phyloP scores from a whole-genome alignment of 92 coral and sea anemone genomes.

The Micromussa lordhowensis region DNA sequence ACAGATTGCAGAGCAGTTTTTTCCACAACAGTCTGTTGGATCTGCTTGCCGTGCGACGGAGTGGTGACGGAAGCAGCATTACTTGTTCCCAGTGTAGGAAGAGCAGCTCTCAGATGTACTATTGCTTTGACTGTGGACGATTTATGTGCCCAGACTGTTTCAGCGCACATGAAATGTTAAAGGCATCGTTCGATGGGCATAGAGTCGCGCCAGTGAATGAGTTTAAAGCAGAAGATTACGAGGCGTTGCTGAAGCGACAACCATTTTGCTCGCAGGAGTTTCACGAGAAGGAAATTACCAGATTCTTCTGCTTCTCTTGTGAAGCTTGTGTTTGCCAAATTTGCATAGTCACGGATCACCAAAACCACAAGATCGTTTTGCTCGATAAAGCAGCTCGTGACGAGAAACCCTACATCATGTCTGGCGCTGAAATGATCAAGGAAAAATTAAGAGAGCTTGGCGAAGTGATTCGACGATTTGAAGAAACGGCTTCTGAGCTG shows the following conservation, averaged over 20 bases:
- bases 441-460: not conserved
- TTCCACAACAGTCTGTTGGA: too few relatives aligned
- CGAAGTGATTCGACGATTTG: not conserved
- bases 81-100: not conserved
- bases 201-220: not conserved
- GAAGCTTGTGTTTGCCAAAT: not conserved
- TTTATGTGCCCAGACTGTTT: too few relatives aligned
- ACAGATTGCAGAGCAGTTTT: too few relatives aligned
- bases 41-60: too few relatives aligned
- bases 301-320: constrained; percentile 1
- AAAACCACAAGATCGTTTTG: not conserved
- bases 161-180: too few relatives aligned
- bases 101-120: not conserved
- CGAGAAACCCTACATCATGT: not conserved
- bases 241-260: not conserved
- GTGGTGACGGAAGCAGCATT: not conserved
- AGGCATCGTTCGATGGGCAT: not conserved
- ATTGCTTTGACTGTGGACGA: not conserved
- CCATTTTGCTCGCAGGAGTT: not conserved
- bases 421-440: not conserved
- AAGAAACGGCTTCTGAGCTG: too few relatives aligned
- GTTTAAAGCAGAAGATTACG: constrained; percentile 17
- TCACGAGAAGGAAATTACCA: not conserved
- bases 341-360: constrained; percentile 1
- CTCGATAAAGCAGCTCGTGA: not conserved